A percentile compares a stretch with the other conserved stretches of the same genome.
Conservation (phyloP, 2,888 invertebrate species). For the Stegana nigrithorax region DNA sequence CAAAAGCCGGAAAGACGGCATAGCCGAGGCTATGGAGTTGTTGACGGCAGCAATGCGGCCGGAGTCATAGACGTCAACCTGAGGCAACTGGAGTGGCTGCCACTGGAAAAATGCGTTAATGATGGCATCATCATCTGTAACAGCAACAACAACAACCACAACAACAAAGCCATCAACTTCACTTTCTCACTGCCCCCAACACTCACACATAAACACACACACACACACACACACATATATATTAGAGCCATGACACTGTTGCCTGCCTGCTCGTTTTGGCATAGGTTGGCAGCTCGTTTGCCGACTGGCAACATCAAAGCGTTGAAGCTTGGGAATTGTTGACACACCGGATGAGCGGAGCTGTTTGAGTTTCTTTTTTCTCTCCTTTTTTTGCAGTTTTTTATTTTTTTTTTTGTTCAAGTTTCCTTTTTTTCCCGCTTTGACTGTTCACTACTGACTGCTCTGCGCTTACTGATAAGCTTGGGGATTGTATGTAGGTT, state of each 20-base stretch:
- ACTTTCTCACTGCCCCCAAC: slow-evolving; percentile 13
- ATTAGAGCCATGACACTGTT: too few species aligned
- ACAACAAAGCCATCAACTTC: slow-evolving; percentile 47
- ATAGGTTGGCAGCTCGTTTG: too few species aligned
- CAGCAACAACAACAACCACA: slow-evolving; percentile 43
- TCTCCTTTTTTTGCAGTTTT: slow-evolving; percentile 4
- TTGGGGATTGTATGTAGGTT: slow-evolving; percentile 39
- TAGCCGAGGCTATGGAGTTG: slow-evolving; percentile 35
- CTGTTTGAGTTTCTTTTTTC: slow-evolving; percentile 15
- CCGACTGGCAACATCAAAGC: slow-evolving; percentile 61
- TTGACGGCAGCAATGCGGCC: too few species aligned
- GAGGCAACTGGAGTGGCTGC: slow-evolving; percentile 37
- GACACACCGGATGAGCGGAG: slow-evolving; percentile 61
- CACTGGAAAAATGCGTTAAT: slow-evolving; percentile 55
- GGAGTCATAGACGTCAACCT: too few species aligned
- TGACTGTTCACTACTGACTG: slow-evolving; percentile 38
- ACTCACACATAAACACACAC: neutral
- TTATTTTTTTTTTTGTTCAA: slow-evolving; percentile 23
- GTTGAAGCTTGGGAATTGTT: slow-evolving; percentile 65
- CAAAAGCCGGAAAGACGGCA: slow-evolving; percentile 54
- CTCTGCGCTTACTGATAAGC: slow-evolving; percentile 52
- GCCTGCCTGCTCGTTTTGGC: too few species aligned
- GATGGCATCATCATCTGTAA: slow-evolving; percentile 36
- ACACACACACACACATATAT: too few species aligned
- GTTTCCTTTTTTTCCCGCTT: too few species aligned